Conservation (phyloP, 2,113 vertebrate genomes). For the Nasalis larvatus region DNA sequence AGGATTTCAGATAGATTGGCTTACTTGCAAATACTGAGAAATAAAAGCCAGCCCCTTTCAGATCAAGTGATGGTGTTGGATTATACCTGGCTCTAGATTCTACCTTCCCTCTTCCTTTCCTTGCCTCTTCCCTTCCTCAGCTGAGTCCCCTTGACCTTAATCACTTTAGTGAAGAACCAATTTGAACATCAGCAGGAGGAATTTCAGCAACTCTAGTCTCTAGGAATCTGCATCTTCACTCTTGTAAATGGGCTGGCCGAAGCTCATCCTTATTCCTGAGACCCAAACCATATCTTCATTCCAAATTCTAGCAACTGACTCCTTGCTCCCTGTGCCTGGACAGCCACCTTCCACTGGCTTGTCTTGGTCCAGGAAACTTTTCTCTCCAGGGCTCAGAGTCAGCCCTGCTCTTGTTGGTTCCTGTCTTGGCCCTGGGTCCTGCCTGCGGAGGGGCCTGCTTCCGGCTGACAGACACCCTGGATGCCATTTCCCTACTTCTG, state of each 20-base stretch:
- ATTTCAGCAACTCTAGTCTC: not conserved
- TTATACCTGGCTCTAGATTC: not conserved
- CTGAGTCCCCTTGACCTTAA: not conserved
- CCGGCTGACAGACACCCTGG: not conserved
- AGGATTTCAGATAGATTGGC: not conserved
- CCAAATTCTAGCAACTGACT: not conserved
- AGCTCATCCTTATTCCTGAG: not conserved
- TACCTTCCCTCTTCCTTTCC: not conserved
- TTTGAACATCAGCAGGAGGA: not conserved
- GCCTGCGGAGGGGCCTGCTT: not conserved
- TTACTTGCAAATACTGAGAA: not conserved
- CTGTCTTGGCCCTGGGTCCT: not conserved
- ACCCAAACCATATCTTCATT: not conserved
- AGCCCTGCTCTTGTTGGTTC: not conserved
- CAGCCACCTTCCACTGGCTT: not conserved
- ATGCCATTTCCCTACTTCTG: not conserved
- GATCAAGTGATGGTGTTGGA: not conserved
- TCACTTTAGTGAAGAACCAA: not conserved
- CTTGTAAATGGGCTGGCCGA: not conserved
- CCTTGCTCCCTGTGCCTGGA: not conserved
- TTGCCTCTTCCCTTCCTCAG: rapidly evolving
- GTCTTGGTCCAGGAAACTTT: not conserved
- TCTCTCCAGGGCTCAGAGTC: not conserved
- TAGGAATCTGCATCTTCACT: not conserved
- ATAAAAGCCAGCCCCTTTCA: not conserved